Evolutionary conservation across 2,888 invertebrate species (phyloP), one percentile per base, ranked within the genome.

Genomic region (Tuberolachnus salignus): DNA sequence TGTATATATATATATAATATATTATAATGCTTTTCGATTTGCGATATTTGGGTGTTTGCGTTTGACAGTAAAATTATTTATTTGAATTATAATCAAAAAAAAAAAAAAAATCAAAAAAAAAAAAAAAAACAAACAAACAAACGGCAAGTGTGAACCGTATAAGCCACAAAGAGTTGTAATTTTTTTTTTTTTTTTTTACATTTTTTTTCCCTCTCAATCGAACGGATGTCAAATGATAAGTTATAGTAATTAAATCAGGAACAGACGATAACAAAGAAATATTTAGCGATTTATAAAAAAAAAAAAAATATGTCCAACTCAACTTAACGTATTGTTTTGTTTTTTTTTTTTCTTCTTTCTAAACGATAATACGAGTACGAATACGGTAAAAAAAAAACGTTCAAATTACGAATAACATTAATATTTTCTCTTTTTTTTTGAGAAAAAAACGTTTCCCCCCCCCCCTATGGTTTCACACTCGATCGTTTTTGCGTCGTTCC

Each of bases 31-130:
- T 66, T 74, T 66, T 75, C 44, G 44, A 74, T 64, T 74, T 23
- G 23, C 26, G 23, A 46, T 26, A 66, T 55, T 66, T 6, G 74
- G 55, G 21, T 26, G 26, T 66, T 66, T 66, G 74, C 26, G 16
- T 66, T 75, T 66, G 74, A 75, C 74, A 55, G 66, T 66, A 66
- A 64, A 75, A 75, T 66, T 66, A 75, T 66, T 66, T 66, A 55
- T 66, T 46, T 57, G 55, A 73, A 73, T 51, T 42, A 70, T 19
- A 34, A 34, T 34, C 34, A 34, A 4, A 34, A 34, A 46, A 53
- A 55, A 53, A 46, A 57, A 26, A 49, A n/a, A n/a, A n/a, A n/a
- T n/a, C 13, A 34, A 19, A 69, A 34, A 34, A 46, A 53, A 55
- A 53, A 46, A 57, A 26, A 49, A n/a, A n/a, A n/a, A n/a, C n/a